Evolutionary conservation across 2,888 invertebrate species (phyloP), one percentile per base, ranked within the genome.

Genomic region (Tillus elongatus): DNA sequence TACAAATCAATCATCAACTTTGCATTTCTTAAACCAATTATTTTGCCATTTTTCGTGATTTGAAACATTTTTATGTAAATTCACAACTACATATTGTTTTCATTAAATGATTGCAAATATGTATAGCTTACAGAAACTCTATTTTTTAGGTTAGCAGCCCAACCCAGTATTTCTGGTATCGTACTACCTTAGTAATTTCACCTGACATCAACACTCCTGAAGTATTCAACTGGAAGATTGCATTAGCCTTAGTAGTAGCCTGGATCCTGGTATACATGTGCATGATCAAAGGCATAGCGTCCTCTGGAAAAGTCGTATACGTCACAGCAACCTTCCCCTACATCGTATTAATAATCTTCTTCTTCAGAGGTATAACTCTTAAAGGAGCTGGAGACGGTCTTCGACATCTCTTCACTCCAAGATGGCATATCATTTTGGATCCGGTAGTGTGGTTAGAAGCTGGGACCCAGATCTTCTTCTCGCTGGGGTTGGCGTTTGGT

Each of bases 361-460:
- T 96, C 72, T 88, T 92, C 51, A 80, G 95, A 33, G 95, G 93
- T 4, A 83, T 95, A 9, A 90, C 91, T 1, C 64, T 93, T 12
- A 86, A 82, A 52, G 93, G 92, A 11, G 81, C 71, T 75, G 16
- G 54, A 2, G 90, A 91, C 56, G 93, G 93, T 1, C 67, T 95
- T 1, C 71, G 78, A 3, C 91, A 93, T 66, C 73, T 95, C 14
- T 91, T 95, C 59, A 89, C 88, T 0, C 93, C 93, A 0, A 84
- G 89, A 69, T 90, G 95, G 86, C 84, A 85, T 55, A 89, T 81
- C 41, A 74, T 96, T 39, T 67, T 84, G 19, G 93, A 93, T 68
- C 95, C 95, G 4, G 88, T 90, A 0, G 95, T 96, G 0, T 96
- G 96, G 96, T 67, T 96, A 36, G 95, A 96, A 68, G 95, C 96